These are phyloP conservation scores for Acheta domesticus DNA, from an alignment of 2,888 invertebrate species.

Conservation along the genomic window DNA sequence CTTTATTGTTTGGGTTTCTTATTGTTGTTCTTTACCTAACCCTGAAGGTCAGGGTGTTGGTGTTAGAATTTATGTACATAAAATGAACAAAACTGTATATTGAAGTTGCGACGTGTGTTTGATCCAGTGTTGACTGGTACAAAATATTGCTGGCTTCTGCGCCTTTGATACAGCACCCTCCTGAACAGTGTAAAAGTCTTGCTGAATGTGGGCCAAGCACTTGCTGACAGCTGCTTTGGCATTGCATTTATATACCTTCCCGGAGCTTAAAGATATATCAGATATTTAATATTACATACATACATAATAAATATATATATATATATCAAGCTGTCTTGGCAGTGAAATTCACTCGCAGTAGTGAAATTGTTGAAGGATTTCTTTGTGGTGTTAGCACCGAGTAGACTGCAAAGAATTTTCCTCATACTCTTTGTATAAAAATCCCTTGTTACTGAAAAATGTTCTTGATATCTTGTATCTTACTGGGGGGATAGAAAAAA, in stretches of 20 bases:
- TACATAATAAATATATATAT: not conserved
- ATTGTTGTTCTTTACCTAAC: no score
- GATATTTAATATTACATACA: constrained; percentile 21
- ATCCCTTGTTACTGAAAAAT: constrained; percentile 5
- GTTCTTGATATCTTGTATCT: constrained; percentile 1
- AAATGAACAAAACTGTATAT: no score
- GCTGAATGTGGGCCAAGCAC: not conserved
- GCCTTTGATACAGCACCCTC: not conserved
- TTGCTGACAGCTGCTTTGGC: constrained; percentile 5
- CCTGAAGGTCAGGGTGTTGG: no score
- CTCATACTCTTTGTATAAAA: not conserved
- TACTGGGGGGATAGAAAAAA: not conserved
- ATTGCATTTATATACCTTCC: constrained; percentile 24
- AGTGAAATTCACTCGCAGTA: constrained; percentile 57
- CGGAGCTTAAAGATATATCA: constrained; percentile 32
- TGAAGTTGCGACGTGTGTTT: no score
- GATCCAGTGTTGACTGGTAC: no score
- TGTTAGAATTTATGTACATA: no score
- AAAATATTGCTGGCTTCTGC: not conserved
- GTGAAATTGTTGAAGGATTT: not conserved
- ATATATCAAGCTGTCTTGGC: constrained; percentile 74
- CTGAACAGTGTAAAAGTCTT: constrained; percentile 18
- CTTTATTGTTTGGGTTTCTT: no score
- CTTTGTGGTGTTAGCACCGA: not conserved
- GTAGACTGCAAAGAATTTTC: not conserved